Base-by-base conservation (phyloP, 2,797 vertebrate species). In the Taenioides sp. region DNA sequence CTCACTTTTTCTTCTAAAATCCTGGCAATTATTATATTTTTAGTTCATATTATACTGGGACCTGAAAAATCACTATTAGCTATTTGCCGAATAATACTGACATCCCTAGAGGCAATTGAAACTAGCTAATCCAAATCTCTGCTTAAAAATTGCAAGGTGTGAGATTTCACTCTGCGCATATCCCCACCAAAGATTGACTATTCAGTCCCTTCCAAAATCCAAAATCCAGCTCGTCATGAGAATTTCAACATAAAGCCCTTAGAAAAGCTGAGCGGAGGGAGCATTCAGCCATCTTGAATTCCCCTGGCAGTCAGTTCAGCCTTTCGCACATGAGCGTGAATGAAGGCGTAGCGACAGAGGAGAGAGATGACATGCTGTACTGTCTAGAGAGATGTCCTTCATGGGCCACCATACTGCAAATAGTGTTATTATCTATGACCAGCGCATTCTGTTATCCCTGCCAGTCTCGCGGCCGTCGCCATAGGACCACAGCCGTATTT, bases 331-430 rank as follows among this genome's bases (percentile, higher is more conserved):
- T 84, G 75, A 77, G 75, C 79, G 68, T 74, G 73, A 84, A 78
- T 75, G 78, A 78, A 74, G 77, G 81, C 77, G 71, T 69, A 68
- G 77, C 71, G 69, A 75, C 76, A 37, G 75, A 22, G 70, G 54
- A 72, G 78, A 82, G 71, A 86, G 87, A 87, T 77, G 72, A 80
- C 86, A 84, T 47, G 78, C 80, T 79, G 78, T 64, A 74, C 77
- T 64, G 73, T 75, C 78, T 77, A 75, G 73, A 82, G 75, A 84
- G 76, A 86, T 73, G 90, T 87, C 87, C 86, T 87, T 89, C 81
- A 87, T 75, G 77, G 75, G 75, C 72, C 73, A 77, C 69, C 77
- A 75, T 88, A 87, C 80, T 67, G 73, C 72, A 85, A 85, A 86
- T 77, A 68, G 61, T 43, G 65, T 84, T 89, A 84, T 88, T 84